Base-by-base conservation (phyloP, 2,888 invertebrate species). In the Macroteleia sp. region DNA sequence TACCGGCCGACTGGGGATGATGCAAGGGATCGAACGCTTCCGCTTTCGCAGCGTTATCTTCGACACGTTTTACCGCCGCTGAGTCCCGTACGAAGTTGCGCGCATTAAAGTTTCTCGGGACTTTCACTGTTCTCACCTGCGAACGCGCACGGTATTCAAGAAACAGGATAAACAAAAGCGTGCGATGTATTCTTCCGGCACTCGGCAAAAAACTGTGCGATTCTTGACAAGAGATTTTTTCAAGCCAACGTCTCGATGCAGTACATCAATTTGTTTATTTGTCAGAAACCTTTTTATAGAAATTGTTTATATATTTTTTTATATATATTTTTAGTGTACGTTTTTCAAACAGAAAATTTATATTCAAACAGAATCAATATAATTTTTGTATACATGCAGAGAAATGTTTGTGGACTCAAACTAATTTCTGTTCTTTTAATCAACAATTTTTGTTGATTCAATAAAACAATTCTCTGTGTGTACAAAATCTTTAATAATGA, bases 41-140 rank as follows among this genome's bases (percentile, higher is more conserved):
- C 77, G 70, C 70, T 57, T 77, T 66, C 52, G 61, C 30, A n/a
- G 59, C 32, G 59, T 59, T 74, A 74, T 74, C 74, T 74, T 28
- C 14, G 44, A 76, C 64, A 57, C 66, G 59, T 64, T 57, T 22
- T 32, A 20, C 56, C 42, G 56, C 39, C 14, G 32, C 32, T 19
- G 46, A 66, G 50, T 57, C 46, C 57, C 36, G 69, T 62, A 56
- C 28, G 17, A 64, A 70, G 69, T 62, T 46, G 61, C 34, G 66
- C 66, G 70, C 76, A 70, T 77, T 70, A 42, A 59, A 77, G 71
- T 71, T 77, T 71, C 77, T 61, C 71, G 50, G 44, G 25, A 77
- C 77, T 77, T 77, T 77, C 77, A 77, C 77, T 64, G 48, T 77
- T 77, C 77, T 39, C 76, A 77, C 70, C 70, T 75, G 61, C 28